A percentile compares a stretch with the other conserved stretches of the same genome.
Conservation (phyloP, 1,140 invertebrate genomes). For the Lutraria rhynchaena region DNA sequence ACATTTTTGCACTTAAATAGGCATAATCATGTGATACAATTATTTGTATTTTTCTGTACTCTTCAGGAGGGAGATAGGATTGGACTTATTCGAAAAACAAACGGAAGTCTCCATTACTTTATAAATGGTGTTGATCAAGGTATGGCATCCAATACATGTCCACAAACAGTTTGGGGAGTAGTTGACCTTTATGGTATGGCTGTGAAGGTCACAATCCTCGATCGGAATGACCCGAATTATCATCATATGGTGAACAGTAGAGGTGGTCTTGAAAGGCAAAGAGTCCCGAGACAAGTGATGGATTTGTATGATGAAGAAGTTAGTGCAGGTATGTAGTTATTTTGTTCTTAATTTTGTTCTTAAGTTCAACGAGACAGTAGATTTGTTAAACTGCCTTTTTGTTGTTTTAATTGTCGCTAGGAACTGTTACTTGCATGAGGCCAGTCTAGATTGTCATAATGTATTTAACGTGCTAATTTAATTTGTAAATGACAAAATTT, state of each 20-base stretch:
- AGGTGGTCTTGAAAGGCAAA: conserved; percentile 61
- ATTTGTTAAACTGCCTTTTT: no score
- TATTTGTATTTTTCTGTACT: no score
- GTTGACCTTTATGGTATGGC: conserved; percentile 87
- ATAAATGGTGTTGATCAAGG: conserved; percentile 82
- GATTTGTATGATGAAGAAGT: conserved; percentile 72
- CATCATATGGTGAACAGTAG: conserved; percentile 61
- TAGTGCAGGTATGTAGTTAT: conserved; percentile 11
- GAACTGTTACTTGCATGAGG: no score
- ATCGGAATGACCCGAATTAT: conserved; percentile 72
- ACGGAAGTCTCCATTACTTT: conserved; percentile 80
- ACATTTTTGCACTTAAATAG: no score
- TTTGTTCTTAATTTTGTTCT: no score
- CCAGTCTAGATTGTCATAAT: no score
- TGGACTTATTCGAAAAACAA: conserved; percentile 78
- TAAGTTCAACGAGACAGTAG: no score
- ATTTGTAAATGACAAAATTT: no score
- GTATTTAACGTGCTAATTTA: no score
- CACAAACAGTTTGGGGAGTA: conserved; percentile 80
- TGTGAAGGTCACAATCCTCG: conserved; percentile 88
- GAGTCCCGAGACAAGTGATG: conserved; percentile 70
- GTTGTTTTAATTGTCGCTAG: no score
- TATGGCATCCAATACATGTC: conserved; percentile 77
- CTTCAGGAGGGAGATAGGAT: conserved; percentile 80
- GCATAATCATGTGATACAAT: no score